Base-by-base conservation (phyloP, 2,888 invertebrate genomes). In the Drosophila anceps region DNA sequence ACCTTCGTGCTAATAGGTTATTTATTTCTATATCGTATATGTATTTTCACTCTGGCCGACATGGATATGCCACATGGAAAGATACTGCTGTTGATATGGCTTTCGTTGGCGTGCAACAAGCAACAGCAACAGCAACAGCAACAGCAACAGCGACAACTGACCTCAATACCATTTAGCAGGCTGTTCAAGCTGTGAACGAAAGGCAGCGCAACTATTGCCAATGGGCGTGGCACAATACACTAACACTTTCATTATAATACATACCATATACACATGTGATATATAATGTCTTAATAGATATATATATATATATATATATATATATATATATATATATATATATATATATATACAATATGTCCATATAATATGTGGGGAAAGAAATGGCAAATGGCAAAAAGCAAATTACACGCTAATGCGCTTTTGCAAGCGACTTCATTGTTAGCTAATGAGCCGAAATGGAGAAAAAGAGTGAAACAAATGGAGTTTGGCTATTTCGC, bases 1-100 rank as follows among this genome's bases (percentile, higher is more conserved):
- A 66, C 86, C 86, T 87, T 88, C 89, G 89, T 87, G 89, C 77
- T 80, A 87, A 87, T 87, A 83, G 78, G 83, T 82, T 88, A 79
- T 86, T 86, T 87, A 84, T 81, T 84, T 86, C 37, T 20, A 20
- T 29, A 29, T 46, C 15, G 20, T 29, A 15, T 29, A 29, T 46
- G 12, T 29, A 29, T 78, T 61, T 55, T 43, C 50, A 61, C 53
- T 37, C 24, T 27, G 55, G 63, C 67, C 71, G 60, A 65, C 64
- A 58, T 44, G 69, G 53, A 68, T 69, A 67, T 46, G 35, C 51
- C 33, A 35, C 24, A 53, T 53, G 20, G 31, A 50, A 31, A 33
- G 33, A 50, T 50, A 50, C 20, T 18, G 55, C 55, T 72, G 70
- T 31, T 35, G 53, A 69, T 66, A 64, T 63, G 65, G 55, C 65